phyloP scores from a whole-genome alignment of 2,113 vertebrate genomes.

The Channa argus region DNA sequence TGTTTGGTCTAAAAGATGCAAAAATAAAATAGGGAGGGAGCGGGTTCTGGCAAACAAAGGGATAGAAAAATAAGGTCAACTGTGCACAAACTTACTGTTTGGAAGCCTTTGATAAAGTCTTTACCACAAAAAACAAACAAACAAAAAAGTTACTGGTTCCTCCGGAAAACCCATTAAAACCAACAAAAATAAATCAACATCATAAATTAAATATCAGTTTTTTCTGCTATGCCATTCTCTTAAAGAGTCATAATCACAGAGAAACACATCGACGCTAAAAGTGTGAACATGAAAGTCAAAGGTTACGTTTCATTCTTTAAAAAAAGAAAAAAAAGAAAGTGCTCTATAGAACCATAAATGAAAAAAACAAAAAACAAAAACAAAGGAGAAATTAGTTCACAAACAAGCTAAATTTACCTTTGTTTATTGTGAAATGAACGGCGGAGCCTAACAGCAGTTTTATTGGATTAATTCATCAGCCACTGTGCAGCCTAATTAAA shows the following conservation, averaged over 20 bases:
- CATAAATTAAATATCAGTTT: constrained; percentile 43
- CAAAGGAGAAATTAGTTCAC: not conserved
- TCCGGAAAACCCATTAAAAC: constrained; percentile 37
- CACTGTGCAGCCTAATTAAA: constrained; percentile 23
- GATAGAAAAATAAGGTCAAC: constrained; percentile 48
- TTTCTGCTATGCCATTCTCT: constrained; percentile 26
- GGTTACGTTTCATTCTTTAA: constrained; percentile 1
- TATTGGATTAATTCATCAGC: constrained; percentile 40
- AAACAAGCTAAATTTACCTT: constrained; percentile 14
- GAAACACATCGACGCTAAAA: constrained; percentile 30
- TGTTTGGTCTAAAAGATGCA: constrained; percentile 11
- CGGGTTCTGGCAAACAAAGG: constrained; percentile 39
- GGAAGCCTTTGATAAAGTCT: constrained; percentile 50
- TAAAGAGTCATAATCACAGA: constrained; percentile 40
- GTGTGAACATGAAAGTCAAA: constrained; percentile 25
- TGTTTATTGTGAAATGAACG: constrained; percentile 7
- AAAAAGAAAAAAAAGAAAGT: not conserved
- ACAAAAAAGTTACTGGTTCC: constrained; percentile 46
- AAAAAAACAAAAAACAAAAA: not conserved
- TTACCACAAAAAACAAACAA: not conserved
- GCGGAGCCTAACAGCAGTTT: constrained; percentile 23
- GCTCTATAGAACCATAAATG: not conserved
- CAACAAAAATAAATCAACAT: not conserved
- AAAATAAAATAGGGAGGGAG: constrained; percentile 8
- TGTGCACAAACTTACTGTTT: constrained; percentile 48